Evolutionary conservation across 2,113 vertebrate genomes (phyloP).

Genomic region (Macquaria australasica): DNA sequence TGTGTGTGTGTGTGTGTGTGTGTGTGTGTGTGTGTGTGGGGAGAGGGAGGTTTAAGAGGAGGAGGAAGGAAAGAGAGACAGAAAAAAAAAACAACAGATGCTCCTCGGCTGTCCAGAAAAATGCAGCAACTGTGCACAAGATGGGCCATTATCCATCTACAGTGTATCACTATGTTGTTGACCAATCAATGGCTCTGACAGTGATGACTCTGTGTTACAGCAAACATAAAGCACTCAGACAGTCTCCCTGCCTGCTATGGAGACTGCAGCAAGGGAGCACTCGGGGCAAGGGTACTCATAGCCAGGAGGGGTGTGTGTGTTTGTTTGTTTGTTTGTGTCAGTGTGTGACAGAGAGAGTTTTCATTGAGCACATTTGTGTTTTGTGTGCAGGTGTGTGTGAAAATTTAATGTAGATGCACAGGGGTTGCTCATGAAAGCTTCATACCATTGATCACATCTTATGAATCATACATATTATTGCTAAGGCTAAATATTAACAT

Average conservation of each 20-base stretch:
- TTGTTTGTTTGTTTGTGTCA: constrained; percentile 13
- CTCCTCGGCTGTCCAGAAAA: constrained; percentile 66
- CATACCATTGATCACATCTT: constrained; percentile 52
- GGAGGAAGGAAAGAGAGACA: neutral
- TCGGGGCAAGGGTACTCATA: constrained; percentile 76
- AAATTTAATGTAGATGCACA: constrained; percentile 19
- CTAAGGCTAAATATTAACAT: constrained; percentile 48
- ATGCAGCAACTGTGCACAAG: constrained; percentile 70
- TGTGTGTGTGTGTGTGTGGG: neutral
- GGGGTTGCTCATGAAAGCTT: constrained; percentile 51
- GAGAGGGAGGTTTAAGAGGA: constrained; percentile 47
- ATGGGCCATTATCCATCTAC: constrained; percentile 80
- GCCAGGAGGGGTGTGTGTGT: constrained; percentile 50
- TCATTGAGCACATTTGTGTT: constrained; percentile 36
- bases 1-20: constrained; percentile 19
- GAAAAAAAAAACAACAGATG: constrained; percentile 62
- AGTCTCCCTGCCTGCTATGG: constrained; percentile 64
- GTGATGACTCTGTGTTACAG: constrained; percentile 78
- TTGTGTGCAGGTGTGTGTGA: constrained; percentile 29
- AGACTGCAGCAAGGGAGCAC: constrained; percentile 77
- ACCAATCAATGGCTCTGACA: constrained; percentile 82
- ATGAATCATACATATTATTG: constrained; percentile 57
- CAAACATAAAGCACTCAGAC: constrained; percentile 81
- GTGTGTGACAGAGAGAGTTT: constrained; percentile 23
- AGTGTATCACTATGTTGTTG: constrained; percentile 80